Percentiles rank a stretch among this genome's conserved stretches.
Conservation (phyloP, 1,140 invertebrate genomes). For the Magallana ariakensis region DNA sequence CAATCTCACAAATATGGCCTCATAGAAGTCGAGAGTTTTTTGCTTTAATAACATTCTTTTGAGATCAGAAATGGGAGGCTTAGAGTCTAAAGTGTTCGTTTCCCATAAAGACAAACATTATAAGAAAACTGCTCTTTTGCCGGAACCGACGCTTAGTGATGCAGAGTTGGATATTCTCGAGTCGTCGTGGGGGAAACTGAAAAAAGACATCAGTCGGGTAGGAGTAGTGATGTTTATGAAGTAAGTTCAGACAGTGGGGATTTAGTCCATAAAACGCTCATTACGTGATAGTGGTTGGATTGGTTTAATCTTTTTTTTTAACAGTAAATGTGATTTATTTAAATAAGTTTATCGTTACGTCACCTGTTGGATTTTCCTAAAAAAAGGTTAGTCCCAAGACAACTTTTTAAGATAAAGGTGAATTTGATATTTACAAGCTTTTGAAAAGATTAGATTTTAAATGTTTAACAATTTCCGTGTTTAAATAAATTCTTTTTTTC, state of each 20-base stretch:
- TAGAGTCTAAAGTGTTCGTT: slow-evolving; percentile 26
- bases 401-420: no score
- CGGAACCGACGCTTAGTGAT: slow-evolving; percentile 16
- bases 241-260: background rate
- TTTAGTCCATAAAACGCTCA: no score
- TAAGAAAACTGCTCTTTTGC: background rate
- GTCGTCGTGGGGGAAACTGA: slow-evolving; percentile 5
- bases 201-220: slow-evolving; percentile 24
- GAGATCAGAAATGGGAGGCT: background rate
- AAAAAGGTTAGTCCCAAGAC: no score
- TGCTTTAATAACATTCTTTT: background rate
- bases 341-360: no score
- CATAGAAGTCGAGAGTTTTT: background rate
- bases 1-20: background rate
- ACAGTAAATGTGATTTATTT: no score
- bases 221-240: slow-evolving; percentile 39
- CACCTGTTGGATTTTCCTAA: no score
- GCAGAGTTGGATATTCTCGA: background rate
- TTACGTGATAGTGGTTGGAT: no score
- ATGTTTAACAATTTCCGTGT: no score
- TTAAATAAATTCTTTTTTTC: no score
- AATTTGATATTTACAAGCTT: no score
- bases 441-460: no score
- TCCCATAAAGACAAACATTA: slow-evolving; percentile 14
- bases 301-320: no score